Conservation (phyloP, 2,113 vertebrate species). For the Fregata magnificens region DNA sequence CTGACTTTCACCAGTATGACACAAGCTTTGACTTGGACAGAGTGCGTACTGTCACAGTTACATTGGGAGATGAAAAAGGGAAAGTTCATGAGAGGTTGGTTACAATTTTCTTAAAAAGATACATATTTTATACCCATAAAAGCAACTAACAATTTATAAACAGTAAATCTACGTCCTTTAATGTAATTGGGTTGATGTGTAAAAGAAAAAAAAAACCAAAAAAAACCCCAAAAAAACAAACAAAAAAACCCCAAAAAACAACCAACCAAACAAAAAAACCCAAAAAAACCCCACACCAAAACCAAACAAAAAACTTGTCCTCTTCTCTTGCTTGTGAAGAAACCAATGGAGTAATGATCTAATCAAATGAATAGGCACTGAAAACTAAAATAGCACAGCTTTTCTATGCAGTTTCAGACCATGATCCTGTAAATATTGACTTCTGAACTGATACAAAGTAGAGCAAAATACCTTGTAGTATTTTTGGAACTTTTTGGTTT, state of each 20-base stretch:
- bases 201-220: neutral
- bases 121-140: neutral
- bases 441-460: neutral
- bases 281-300: no score
- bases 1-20: slow-evolving; percentile 94
- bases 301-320: neutral
- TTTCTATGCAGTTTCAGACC: neutral
- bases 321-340: neutral
- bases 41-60: slow-evolving; percentile 92
- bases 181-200: neutral
- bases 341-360: neutral
- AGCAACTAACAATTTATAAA: neutral
- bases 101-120: neutral
- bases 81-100: slow-evolving; percentile 97
- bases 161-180: neutral
- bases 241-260: no score
- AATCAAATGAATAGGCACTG: neutral
- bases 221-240: no score
- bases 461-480: neutral
- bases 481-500: neutral
- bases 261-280: no score
- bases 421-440: neutral
- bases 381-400: neutral
- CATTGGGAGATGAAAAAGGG: slow-evolving; percentile 94
- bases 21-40: slow-evolving; percentile 88